Evolutionary conservation across 2,113 vertebrate species (phyloP), one percentile per base, ranked within the genome.

Genomic region (Limanda limanda): DNA sequence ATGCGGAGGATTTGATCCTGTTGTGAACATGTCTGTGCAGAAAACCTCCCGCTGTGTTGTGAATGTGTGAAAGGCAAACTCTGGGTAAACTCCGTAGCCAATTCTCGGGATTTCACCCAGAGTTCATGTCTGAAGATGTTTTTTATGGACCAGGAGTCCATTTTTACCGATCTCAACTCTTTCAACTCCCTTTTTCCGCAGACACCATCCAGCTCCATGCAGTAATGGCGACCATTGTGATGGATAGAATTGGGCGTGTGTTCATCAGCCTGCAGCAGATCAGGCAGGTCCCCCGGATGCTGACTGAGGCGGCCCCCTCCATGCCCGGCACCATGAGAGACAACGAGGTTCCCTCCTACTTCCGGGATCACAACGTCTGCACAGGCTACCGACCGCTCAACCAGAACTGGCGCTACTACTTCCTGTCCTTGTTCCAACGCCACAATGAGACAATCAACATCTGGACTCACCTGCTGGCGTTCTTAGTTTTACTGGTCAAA

Each of bases 361-460:
- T 98, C 88, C 92, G 96, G 86, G 96, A 97, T 90, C 94, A 92
- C 0, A 94, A 95, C 84, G 90, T 98, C 89, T 84, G 92, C 8
- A 55, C 80, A 0, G 97, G 97, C 63, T 98, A 98, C 92, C 93
- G 97, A 17, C 96, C 95, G 0, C 86, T 97, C 56, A 84, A 95
- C 72, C 96, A 79, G 74, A 87, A 84, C 79, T 98, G 97, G 97
- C 68, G 92, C 3, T 98, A 96, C 72, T 98, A 97, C 91, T 93
- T 97, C 93, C 90, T 93, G 4, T 96, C 96, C 0, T 85, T 97
- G 45, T 97, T 98, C 92, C 95, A 92, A 88, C 93, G 94, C 73
- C 97, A 98, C 95, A 98, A 98, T 0, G 97, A 98, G 81, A 96
- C 96, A 0, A 21, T 98, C 86, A 98, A 97, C 0, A 91, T 98